A percentile compares a stretch with the other conserved stretches of the same genome.
These are phyloP conservation scores for Hypomecis atomaria DNA, from an alignment of 2,888 invertebrate genomes.

Conservation along the genomic window DNA sequence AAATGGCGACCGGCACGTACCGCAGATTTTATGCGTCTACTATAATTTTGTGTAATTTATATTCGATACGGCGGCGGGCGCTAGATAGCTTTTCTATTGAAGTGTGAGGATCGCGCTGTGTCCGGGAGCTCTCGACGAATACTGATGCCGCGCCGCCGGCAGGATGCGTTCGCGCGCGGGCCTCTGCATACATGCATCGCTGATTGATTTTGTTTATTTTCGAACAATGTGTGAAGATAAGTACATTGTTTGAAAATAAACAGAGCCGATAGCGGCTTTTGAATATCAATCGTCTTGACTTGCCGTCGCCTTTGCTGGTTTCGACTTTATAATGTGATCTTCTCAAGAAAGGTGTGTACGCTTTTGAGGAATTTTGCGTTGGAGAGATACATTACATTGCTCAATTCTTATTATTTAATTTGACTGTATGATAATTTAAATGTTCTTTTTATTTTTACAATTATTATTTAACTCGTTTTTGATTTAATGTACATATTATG, in stretches of 20 bases:
- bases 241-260: constrained; percentile 57
- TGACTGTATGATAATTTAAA: no score
- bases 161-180: constrained; percentile 65
- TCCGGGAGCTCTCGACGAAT: constrained; percentile 71
- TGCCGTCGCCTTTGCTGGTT: constrained; percentile 22
- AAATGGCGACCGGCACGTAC: constrained; percentile 65
- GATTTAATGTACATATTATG: no score
- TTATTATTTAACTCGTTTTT: no score
- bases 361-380: background rate
- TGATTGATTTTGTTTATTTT: constrained; percentile 59
- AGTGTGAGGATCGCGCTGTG: constrained; percentile 65
- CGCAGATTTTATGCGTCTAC: constrained; percentile 70
- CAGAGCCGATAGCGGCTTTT: constrained; percentile 51
- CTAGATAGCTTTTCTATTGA: constrained; percentile 76
- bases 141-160: constrained; percentile 62
- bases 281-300: constrained; percentile 51
- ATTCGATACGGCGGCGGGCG: constrained; percentile 74
- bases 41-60: constrained; percentile 79
- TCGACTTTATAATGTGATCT: constrained; percentile 24
- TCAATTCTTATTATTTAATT: no score
- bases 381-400: background rate
- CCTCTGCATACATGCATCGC: constrained; percentile 61
- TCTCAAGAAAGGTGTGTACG: constrained; percentile 4
- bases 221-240: constrained; percentile 53
- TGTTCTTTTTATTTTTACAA: no score